Base-by-base conservation (phyloP, 2,113 vertebrate species). In the Oryzias woworae region DNA sequence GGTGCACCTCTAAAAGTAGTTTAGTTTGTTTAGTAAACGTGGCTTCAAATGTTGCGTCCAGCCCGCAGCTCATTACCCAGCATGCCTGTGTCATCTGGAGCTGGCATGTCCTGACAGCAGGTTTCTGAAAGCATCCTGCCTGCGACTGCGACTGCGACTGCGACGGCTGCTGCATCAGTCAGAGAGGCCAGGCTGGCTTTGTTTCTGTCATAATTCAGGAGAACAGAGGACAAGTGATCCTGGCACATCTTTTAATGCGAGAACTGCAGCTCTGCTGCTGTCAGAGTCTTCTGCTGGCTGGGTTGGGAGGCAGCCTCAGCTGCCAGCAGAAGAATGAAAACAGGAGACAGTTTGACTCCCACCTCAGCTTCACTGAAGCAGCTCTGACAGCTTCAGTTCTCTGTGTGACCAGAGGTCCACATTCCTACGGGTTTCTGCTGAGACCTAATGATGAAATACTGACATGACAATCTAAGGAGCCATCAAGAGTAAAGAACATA, bases 131-230 rank as follows among this genome's bases (percentile, higher is more conserved):
- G 66, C 68, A 41, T 41, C 58, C 58, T 22, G 4, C 56, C 31
- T 49, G 12, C 17, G 48, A 43, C 22, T 44, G 14, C 44, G 69
- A 57, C 66, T 51, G 73, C n/a, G 20, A 20, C 20, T 20, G 20
- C 20, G 48, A 43, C 22, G 45, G 14, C 44, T 71, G 58, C 66
- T 51, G 73, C n/a, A 56, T 46, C 31, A 77, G 14, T 49, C 31
- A 52, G 52, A 28, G n/a, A n/a, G 45, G 42, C 18, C 45, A 55
- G 48, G 47, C 53, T 62, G 72, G 73, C 77, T 8, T 0, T 28
- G 88, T 89, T 91, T 92, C 90, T 90, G 88, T 90, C 90, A 89
- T 85, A 88, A 90, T 92, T 93, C 92, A 90, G 90, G 62, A 69
- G 88, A 94, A 90, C 83, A 87, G 77, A 89, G 41, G 16, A 51